Conservation (phyloP, 2,888 invertebrate species). For the Drosophila imparisetae region DNA sequence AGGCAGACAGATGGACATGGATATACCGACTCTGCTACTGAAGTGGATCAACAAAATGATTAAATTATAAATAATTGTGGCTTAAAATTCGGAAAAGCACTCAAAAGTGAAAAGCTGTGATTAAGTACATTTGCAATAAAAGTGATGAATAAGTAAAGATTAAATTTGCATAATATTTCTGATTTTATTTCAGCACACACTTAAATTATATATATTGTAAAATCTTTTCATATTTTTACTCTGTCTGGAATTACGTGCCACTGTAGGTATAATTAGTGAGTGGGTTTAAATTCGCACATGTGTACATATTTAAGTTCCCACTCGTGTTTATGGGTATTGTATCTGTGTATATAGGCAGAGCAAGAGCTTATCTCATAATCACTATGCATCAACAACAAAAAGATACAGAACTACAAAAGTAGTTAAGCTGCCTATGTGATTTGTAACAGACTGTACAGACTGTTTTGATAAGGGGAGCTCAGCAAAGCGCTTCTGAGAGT, state of each 20-base stretch:
- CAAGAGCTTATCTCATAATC: constrained; percentile 30
- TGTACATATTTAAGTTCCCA: background rate
- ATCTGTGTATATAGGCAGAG: background rate
- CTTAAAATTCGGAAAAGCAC: background rate
- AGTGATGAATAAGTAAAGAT: background rate
- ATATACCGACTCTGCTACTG: background rate
- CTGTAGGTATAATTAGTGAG: background rate
- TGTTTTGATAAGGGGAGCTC: constrained; percentile 2
- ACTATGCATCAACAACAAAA: constrained; percentile 10
- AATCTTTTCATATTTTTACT: constrained; percentile 15
- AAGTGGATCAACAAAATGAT: background rate
- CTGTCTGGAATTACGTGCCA: no score
- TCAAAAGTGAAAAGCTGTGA: background rate
- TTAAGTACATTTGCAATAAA: background rate
- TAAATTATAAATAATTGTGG: background rate
- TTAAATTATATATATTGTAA: background rate
- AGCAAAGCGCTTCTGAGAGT: background rate
- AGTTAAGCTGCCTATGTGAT: constrained; percentile 5
- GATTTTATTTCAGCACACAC: background rate
- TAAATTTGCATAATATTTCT: no score
- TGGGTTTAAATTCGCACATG: background rate
- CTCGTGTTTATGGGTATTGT: background rate
- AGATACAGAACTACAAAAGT: constrained; percentile 20
- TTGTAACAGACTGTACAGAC: constrained; percentile 12
- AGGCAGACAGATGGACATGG: background rate